Evolutionary conservation across 2,797 vertebrate species (phyloP), one percentile per base, ranked within the genome.

Genomic region (Lemur catta): DNA sequence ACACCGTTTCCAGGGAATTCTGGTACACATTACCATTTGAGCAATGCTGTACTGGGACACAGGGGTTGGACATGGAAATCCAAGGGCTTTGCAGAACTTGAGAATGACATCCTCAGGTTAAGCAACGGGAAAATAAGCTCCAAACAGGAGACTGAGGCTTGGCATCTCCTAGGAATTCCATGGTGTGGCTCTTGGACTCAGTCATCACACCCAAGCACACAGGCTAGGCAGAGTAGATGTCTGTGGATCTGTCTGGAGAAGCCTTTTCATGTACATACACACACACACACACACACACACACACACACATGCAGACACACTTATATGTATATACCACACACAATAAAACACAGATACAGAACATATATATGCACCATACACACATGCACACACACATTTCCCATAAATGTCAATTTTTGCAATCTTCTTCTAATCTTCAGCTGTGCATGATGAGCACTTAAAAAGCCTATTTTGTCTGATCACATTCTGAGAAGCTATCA

Each of bases 191-290:
- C 24, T 9, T n/a, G 41, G 30, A 69, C 28, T 43, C 50, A 9
- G 28, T 41, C 12, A 4, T 24, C 3, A 41, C 2, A 4, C 33
- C 18, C 14, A 10, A 26, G 24, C 22, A 61, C 48, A n/a, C 10
- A 55, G 84, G n/a, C n/a, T 9, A 43, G 81, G 33, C 35, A 61
- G 20, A 8, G 38, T 0, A 50, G 57, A 1, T 48, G 38, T 20
- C 52, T 63, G 43, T 24, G 48, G 48, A 28, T 71, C 75, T 81
- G 38, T 17, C 11, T 30, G 17, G 38, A 43, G 33, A 5, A 69
- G 57, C 1, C 24, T 33, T 17, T 0, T 13, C 2, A 20, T 4
- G 24, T 4, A 30, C 14, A 17, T 3, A n/a, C 6, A 57, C 22
- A 20, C 10, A 43, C 30, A 55, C 13, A 82, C 17, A 33, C 38